Percentiles rank a stretch among this genome's conserved stretches.
phyloP scores from a whole-genome alignment of 2,888 invertebrate genomes.

The Drosophila antonietae region DNA sequence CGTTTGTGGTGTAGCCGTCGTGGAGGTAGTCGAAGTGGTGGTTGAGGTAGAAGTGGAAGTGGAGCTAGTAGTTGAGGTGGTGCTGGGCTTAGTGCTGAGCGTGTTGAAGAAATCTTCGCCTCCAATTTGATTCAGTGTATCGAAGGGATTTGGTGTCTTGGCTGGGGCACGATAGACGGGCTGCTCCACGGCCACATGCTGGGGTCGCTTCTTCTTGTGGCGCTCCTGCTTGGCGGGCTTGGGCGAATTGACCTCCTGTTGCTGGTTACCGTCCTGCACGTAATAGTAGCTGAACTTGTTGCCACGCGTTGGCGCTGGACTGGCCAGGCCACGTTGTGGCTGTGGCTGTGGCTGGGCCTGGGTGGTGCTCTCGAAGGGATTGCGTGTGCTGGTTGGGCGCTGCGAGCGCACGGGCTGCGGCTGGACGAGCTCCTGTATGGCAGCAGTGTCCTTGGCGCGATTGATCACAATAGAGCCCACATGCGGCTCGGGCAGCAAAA shows the following conservation, averaged over 20 bases:
- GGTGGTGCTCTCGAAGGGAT: slow-evolving; percentile 65
- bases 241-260: slow-evolving; percentile 79
- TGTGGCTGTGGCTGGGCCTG: slow-evolving; percentile 43
- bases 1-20: slow-evolving; percentile 71
- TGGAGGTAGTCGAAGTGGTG: slow-evolving; percentile 84
- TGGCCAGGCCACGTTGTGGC: slow-evolving; percentile 24
- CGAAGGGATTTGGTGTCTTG: slow-evolving; percentile 76
- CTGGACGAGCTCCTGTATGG: slow-evolving; percentile 26
- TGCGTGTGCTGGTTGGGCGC: slow-evolving; percentile 61
- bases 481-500: slow-evolving; percentile 93
- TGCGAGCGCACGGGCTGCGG: slow-evolving; percentile 55
- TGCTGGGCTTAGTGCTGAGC: slow-evolving; percentile 54
- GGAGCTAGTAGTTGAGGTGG: slow-evolving; percentile 74
- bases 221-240: slow-evolving; percentile 82
- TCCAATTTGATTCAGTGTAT: slow-evolving; percentile 82
- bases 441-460: slow-evolving; percentile 77
- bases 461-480: slow-evolving; percentile 94
- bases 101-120: slow-evolving; percentile 82
- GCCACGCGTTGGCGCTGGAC: slow-evolving; percentile 68
- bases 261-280: slow-evolving; percentile 77
- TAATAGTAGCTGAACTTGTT: slow-evolving; percentile 81
- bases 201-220: slow-evolving; percentile 82
- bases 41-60: slow-evolving; percentile 84
- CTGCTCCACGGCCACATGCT: slow-evolving; percentile 70
- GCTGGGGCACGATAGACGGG: slow-evolving; percentile 68